Base-by-base conservation (phyloP, 2,888 invertebrate species). In the Chymomyza caudatula region DNA sequence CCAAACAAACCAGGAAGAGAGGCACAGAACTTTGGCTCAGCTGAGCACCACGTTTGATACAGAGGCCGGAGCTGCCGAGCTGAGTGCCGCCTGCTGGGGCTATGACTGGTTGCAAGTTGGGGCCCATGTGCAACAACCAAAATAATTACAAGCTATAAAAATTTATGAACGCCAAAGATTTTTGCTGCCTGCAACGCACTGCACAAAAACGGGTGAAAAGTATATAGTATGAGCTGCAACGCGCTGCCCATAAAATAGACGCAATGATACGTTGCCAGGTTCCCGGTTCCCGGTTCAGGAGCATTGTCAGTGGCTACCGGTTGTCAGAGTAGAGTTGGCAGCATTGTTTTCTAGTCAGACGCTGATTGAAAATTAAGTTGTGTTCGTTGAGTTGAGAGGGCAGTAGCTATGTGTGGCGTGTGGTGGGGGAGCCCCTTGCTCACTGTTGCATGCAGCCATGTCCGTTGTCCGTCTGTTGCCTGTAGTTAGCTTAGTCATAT, bases 81-180 rank as follows among this genome's bases (percentile, higher is more conserved):
- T 57, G 57, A 17, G 42, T 19, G 13, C 22, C 23, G 44, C 47
- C 22, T 23, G 44, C 22, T 53, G 53, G 19, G 3, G 6, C 17
- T 20, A 8, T 52, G 20, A n/a, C 22, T 17, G 2, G n/a, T 52
- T 15, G 25, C n/a, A n/a, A n/a, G n/a, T n/a, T n/a, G n/a, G 42
- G 44, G 44, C 58, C 47, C 58, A 53, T 29, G 60, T 56, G 53
- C 58, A 63, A 44, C 67, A 70, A 76, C 74, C 69, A 75, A 82
- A 84, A 80, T 74, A 74, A 74, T 83, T 83, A 82, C 77, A 77
- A 77, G 84, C 80, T 74, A 82, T 83, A 82, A 80, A 84, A 78
- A 77, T 83, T 80, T 78, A 83, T 84, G 82, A 72, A 65, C 71
- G 66, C 68, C 79, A 69, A 71, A 75, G 81, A 73, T 71, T 70